Evolutionary conservation across 2,113 vertebrate species (phyloP).

Genomic region (Pachyramphus minor): DNA sequence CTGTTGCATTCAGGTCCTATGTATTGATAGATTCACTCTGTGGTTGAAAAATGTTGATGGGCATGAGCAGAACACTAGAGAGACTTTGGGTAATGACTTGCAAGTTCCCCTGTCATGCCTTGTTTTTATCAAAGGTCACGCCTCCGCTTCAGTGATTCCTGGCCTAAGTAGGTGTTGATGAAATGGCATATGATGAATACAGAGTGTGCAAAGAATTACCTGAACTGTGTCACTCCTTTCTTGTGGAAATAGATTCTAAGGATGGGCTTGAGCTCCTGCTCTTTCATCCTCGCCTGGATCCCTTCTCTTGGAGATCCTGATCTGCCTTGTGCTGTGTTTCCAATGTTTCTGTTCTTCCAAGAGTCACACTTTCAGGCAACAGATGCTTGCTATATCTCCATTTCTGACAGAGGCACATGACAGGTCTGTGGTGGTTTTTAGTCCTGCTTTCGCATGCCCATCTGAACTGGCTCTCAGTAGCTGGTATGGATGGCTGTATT

Average conservation of each 20-base stretch:
- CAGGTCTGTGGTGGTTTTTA: background rate
- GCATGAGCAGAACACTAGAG: background rate
- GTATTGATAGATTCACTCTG: background rate
- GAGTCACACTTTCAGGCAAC: background rate
- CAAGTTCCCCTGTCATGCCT: background rate
- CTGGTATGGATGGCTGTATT: background rate
- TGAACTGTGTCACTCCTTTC: background rate
- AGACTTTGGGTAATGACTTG: background rate
- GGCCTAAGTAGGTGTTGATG: background rate
- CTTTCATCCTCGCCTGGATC: background rate
- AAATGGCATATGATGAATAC: background rate
- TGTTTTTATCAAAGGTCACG: background rate
- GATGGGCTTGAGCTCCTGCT: background rate
- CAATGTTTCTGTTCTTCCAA: background rate
- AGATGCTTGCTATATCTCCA: background rate
- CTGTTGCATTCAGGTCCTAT: background rate
- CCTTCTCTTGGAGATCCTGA: background rate
- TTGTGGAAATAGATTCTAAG: background rate
- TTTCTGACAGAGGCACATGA: background rate
- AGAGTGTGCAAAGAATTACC: background rate
- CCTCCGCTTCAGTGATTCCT: background rate
- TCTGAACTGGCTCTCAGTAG: background rate
- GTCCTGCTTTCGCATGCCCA: background rate
- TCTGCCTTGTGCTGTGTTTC: background rate
- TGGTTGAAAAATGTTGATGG: rapidly evolving